phyloP scores from a whole-genome alignment of 2,113 vertebrate genomes.

The Apodemus speciosus region DNA sequence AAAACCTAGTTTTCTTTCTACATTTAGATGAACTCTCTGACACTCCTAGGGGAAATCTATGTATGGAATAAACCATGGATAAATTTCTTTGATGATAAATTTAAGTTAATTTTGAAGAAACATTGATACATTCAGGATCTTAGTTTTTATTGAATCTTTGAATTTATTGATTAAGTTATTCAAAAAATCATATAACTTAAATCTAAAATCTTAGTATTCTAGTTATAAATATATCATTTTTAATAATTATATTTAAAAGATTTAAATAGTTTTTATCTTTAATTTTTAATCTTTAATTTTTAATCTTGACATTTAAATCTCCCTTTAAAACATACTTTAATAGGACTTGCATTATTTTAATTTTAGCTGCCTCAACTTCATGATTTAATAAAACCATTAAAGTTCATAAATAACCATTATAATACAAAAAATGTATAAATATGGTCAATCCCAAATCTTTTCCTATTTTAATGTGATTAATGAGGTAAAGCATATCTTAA shows the following conservation, averaged over 20 bases:
- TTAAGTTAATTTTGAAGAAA: not conserved
- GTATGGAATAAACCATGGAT: not conserved
- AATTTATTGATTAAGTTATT: not conserved
- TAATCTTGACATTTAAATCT: not conserved
- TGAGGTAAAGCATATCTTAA: not conserved
- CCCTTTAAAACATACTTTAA: not conserved
- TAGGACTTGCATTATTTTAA: not conserved
- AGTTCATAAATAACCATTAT: not conserved
- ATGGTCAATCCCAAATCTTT: not conserved
- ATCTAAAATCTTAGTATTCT: not conserved
- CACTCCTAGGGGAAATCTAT: not conserved
- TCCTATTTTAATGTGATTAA: not conserved
- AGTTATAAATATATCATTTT: not conserved
- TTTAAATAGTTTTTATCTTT: too few species aligned
- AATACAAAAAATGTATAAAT: not conserved
- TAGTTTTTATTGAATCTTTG: not conserved
- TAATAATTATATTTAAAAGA: not conserved
- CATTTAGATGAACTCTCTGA: not conserved
- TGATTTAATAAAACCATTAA: not conserved
- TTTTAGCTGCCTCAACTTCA: not conserved
- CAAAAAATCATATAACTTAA: not conserved
- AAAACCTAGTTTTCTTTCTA: not conserved
- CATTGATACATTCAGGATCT: not conserved
- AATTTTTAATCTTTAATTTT: not conserved
- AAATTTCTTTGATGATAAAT: not conserved